Conservation (phyloP, 2,888 invertebrate genomes). For the Drosophila mayaguana region DNA sequence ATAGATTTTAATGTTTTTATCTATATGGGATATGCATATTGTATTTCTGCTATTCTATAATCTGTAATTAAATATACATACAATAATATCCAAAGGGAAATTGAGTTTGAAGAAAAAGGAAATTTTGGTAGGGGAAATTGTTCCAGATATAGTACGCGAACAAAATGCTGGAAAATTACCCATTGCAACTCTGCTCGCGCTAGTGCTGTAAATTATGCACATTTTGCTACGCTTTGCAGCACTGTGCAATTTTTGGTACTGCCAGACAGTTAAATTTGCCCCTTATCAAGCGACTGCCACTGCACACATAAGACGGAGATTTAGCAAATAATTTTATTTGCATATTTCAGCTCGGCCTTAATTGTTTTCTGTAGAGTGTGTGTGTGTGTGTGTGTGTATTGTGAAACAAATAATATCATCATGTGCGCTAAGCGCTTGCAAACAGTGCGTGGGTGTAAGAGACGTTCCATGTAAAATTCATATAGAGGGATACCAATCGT, state of each 20-base stretch:
- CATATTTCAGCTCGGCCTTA: conserved; percentile 16
- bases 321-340: conserved; percentile 35
- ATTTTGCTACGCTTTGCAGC: conserved; percentile 8
- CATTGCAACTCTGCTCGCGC: conserved; percentile 28
- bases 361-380: conserved; percentile 12
- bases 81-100: conserved; percentile 6
- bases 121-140: conserved; percentile 13
- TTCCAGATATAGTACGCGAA: conserved; percentile 1
- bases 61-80: conserved; percentile 50
- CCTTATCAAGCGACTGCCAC: conserved; percentile 41
- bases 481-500: conserved; percentile 16
- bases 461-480: conserved; percentile 37
- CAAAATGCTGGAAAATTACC: background rate
- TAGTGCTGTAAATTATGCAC: conserved; percentile 19
- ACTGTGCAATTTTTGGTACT: conserved; percentile 16
- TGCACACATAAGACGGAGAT: conserved; percentile 34
- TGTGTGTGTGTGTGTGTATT: conserved; percentile 3
- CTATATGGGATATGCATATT: conserved; percentile 37
- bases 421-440: conserved; percentile 33
- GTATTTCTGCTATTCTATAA: conserved; percentile 31
- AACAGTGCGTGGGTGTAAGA: conserved; percentile 38
- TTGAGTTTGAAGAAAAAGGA: background rate
- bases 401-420: conserved; percentile 5
- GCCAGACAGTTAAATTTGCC: conserved; percentile 46
- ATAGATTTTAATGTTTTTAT: conserved; percentile 47